Evolutionary conservation across 37 sponge, comb jelly and placozoan genomes (phyloP).

Genomic region (Oopsacas minuta): DNA sequence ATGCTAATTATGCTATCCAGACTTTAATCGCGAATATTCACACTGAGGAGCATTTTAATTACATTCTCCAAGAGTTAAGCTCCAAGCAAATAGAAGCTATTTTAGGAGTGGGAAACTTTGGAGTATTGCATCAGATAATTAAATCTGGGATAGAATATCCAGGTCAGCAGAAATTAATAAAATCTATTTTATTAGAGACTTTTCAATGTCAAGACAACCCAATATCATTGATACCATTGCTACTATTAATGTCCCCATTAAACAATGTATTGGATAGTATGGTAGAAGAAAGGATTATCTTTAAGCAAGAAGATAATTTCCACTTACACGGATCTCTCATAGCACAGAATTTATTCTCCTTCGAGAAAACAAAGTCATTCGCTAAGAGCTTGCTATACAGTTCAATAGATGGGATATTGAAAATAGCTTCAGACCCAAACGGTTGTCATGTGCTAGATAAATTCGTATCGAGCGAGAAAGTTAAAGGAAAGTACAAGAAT

Average conservation of each 20-base stretch:
- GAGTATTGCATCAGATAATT: not conserved
- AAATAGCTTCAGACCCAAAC: not conserved
- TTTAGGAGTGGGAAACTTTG: not conserved
- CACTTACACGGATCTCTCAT: constrained; percentile 10
- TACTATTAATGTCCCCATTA: not conserved
- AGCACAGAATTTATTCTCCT: not conserved
- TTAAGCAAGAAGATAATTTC: not conserved
- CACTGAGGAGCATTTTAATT: not conserved
- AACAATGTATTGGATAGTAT: not conserved
- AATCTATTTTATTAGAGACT: not conserved
- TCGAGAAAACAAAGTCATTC: not conserved
- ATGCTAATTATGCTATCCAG: not conserved
- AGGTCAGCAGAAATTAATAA: not conserved
- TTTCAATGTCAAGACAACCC: not conserved
- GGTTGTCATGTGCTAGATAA: constrained; percentile 12
- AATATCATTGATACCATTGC: not conserved
- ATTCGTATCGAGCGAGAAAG: not conserved
- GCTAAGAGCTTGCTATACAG: not conserved
- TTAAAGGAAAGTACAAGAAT: not conserved
- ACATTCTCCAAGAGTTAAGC: not conserved
- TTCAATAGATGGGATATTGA: not conserved
- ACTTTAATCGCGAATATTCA: constrained; percentile 12
- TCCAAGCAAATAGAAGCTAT: not conserved
- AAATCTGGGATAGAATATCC: not conserved
- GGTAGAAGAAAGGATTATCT: not conserved